Percentiles rank a stretch among this genome's conserved stretches.
Evolutionary conservation across 2,797 vertebrate genomes (phyloP).

Genomic region (Carduelis carduelis): DNA sequence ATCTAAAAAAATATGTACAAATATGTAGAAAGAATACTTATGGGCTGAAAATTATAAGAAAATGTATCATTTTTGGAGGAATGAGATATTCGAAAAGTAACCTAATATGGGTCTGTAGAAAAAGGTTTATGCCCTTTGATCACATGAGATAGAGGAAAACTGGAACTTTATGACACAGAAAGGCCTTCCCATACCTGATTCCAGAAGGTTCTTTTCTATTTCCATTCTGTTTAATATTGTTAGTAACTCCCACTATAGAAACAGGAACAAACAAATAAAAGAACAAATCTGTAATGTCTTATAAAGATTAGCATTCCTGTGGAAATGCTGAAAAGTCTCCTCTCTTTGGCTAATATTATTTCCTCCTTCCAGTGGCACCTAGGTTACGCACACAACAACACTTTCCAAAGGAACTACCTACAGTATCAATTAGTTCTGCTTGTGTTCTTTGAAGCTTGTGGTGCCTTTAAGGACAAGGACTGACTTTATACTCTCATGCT

Average conservation of each 20-base stretch:
- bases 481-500: not conserved
- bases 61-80: not conserved
- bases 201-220: not conserved
- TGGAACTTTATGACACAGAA: not conserved
- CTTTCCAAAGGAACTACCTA: not conserved
- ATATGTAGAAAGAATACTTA: not conserved
- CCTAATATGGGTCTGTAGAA: not conserved
- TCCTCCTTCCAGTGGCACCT: not conserved
- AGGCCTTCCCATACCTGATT: not conserved
- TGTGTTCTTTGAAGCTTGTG: not conserved
- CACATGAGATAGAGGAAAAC: not conserved
- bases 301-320: not conserved
- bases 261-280: not conserved
- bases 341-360: not conserved
- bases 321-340: not conserved
- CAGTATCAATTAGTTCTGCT: not conserved
- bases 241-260: not conserved
- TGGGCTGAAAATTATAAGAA: not conserved
- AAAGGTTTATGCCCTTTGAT: not conserved
- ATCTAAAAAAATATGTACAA: not conserved
- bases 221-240: not conserved
- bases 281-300: not conserved
- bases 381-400: not conserved
- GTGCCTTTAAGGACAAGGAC: not conserved
- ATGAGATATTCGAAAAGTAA: not conserved